Conservation (phyloP, 1,140 invertebrate species). For the Orius laevigatus region DNA sequence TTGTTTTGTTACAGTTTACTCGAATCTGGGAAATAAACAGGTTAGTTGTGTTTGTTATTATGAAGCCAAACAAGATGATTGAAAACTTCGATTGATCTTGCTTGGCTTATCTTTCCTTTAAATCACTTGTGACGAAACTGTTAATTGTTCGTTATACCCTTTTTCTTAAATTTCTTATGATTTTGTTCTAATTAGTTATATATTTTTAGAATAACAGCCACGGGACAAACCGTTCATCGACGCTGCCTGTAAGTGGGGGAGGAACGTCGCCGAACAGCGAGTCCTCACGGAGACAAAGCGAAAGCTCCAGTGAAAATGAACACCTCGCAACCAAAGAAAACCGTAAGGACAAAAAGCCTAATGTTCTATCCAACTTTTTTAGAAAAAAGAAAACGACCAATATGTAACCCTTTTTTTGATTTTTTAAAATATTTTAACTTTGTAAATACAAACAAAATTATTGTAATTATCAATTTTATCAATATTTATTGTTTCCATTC, state of each 20-base stretch:
- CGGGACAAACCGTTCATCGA: constrained; percentile 12
- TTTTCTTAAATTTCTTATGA: no score
- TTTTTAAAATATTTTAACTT: no score
- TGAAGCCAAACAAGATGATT: no score
- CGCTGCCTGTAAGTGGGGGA: constrained; percentile 16
- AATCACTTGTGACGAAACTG: no score
- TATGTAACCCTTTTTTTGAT: constrained; percentile 7
- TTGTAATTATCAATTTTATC: constrained; percentile 19
- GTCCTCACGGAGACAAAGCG: constrained; percentile 19
- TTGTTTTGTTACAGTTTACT: no score
- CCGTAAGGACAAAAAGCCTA: constrained; percentile 21
- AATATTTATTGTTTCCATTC: constrained; percentile 5
- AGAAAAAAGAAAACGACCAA: constrained; percentile 22
- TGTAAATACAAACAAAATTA: constrained; percentile 19
- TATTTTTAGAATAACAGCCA: neutral
- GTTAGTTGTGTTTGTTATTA: no score
- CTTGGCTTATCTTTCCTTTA: no score
- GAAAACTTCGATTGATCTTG: no score
- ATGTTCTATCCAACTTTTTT: constrained; percentile 22
- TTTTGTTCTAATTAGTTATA: no score
- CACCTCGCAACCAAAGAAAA: constrained; percentile 16
- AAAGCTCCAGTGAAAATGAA: constrained; percentile 24
- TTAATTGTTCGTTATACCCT: no score
- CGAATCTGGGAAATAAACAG: no score
- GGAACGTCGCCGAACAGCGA: constrained; percentile 3